A percentile compares a stretch with the other conserved stretches of the same genome.
Evolutionary conservation across 1,140 invertebrate species (phyloP).

Genomic region (Rhizoglyphus robini): DNA sequence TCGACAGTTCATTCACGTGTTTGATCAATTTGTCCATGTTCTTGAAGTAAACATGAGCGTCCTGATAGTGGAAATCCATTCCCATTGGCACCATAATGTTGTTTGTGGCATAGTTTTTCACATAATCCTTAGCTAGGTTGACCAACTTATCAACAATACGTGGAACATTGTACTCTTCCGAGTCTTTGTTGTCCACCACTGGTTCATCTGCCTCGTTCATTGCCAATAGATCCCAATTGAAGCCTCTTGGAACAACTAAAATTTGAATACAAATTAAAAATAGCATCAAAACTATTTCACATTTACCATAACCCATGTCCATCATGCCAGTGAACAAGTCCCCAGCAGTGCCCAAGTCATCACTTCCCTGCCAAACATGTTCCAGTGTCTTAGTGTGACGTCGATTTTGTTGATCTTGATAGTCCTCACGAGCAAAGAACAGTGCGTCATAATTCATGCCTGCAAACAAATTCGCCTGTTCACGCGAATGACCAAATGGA

Average conservation of each 20-base stretch:
- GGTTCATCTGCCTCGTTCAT: not conserved
- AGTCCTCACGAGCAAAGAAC: conserved; percentile 32
- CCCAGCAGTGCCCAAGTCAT: conserved; percentile 16
- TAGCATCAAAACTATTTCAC: too few relatives aligned
- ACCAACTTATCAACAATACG: conserved; percentile 3
- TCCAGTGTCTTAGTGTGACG: conserved; percentile 16
- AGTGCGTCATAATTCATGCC: conserved; percentile 32
- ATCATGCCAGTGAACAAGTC: conserved; percentile 20
- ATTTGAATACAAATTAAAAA: too few relatives aligned
- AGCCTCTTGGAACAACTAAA: not conserved
- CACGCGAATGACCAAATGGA: conserved; percentile 51
- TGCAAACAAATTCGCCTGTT: conserved; percentile 47
- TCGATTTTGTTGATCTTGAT: conserved; percentile 16
- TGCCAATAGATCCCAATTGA: not conserved
- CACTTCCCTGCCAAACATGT: conserved; percentile 20
- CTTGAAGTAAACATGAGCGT: conserved; percentile 60
- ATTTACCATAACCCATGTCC: conserved; percentile 1
- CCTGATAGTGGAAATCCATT: conserved; percentile 22
- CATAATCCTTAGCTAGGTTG: not conserved
- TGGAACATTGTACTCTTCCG: conserved; percentile 20
- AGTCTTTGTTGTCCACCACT: conserved; percentile 17
- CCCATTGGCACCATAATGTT: conserved; percentile 23
- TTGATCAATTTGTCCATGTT: conserved; percentile 72
- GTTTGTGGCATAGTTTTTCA: conserved; percentile 14
- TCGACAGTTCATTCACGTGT: conserved; percentile 36